Base-by-base conservation (phyloP, 2,888 invertebrate genomes). In the Cremastobaeus sp. region DNA sequence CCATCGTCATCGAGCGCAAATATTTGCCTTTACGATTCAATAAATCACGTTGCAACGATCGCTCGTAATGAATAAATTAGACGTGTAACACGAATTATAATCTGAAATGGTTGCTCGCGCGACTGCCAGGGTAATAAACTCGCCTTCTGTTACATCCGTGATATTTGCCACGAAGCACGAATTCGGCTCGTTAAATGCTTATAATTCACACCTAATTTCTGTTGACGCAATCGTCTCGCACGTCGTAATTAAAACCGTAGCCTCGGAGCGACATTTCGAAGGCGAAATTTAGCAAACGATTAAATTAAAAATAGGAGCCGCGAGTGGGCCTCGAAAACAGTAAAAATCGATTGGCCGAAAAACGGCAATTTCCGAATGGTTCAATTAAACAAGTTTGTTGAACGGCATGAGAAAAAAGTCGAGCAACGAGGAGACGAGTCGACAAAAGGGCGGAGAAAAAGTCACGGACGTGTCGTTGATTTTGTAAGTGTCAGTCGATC, bases 121-220 rank as follows among this genome's bases (percentile, higher is more conserved):
- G 69, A 48, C 34, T 59, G 59, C 18, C 50, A 11, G 43, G 52
- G 54, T 47, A 69, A 69, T 69, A 69, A 69, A 69, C 60, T 60
- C 37, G 18, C 54, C 69, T 34, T 60, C 55, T 55, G 70, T 55
- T 54, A 62, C 62, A 55, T 70, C 48, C 55, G 48, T 48, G 55
- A 47, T 70, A 48, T 54, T 70, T 55, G 55, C 55, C 62, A 48
- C 70, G 62, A 70, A 62, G 54, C 55, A 70, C 48, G 55, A 70
- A 55, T 70, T 55, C 35, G 34, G 62, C 20, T 48, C 15, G 48
- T 70, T 70, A 70, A 62, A 28, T 37, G 41, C 54, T 47, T 70
- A 41, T 62, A 70, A 62, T 62, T 70, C 45, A 59, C 68, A 68
- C 68, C 52, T 59, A 50, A 59, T 68, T 68, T 68, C 50, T 41